phyloP scores from a whole-genome alignment of 2,888 invertebrate species.

The Drosophila tripunctata region DNA sequence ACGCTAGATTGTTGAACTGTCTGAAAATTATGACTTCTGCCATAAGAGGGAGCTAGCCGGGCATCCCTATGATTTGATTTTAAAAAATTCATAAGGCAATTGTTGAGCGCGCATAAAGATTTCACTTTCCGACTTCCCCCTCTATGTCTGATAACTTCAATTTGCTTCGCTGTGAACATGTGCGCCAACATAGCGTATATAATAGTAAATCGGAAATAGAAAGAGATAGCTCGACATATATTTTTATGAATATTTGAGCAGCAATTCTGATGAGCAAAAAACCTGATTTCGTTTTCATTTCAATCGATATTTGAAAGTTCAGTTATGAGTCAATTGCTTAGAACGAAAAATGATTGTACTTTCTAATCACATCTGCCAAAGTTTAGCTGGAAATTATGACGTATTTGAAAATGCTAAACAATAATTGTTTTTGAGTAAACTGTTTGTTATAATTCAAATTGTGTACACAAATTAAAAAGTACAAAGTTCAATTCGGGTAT shows the following conservation, averaged over 20 bases:
- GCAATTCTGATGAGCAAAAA: background rate
- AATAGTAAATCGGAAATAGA: conserved; percentile 19
- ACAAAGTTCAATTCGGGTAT: conserved; percentile 6
- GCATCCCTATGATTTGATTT: conserved; percentile 61
- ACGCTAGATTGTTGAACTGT: conserved; percentile 69
- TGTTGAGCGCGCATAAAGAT: conserved; percentile 49
- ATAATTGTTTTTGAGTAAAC: background rate
- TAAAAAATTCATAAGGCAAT: conserved; percentile 71
- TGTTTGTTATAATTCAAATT: background rate
- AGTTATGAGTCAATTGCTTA: background rate
- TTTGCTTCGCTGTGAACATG: conserved; percentile 6
- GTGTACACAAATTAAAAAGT: background rate
- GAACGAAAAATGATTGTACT: background rate
- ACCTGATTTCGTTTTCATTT: background rate
- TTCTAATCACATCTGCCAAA: background rate
- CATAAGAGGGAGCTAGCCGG: conserved; percentile 20
- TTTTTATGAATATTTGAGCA: conserved; percentile 1
- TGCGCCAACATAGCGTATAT: background rate
- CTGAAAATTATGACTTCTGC: conserved; percentile 66
- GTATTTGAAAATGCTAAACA: background rate
- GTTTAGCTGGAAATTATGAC: background rate
- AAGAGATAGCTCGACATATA: conserved; percentile 1
- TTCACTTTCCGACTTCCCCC: background rate
- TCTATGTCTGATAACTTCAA: conserved; percentile 22
- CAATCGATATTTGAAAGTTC: background rate